Base-by-base conservation (phyloP, 2,888 invertebrate genomes). In the Perdita meconis region DNA sequence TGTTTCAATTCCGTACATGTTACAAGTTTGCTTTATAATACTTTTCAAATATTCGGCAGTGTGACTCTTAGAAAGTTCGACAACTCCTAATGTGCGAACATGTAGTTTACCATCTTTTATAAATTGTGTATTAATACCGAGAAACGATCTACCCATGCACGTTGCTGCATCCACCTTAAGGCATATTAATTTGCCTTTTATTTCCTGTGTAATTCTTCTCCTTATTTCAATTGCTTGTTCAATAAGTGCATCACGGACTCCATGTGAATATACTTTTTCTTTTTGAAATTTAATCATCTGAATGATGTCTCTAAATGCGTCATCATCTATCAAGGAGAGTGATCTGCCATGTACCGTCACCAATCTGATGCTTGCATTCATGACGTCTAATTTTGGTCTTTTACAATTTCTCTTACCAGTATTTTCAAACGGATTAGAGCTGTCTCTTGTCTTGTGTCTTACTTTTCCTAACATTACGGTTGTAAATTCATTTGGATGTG, bases 91-190 rank as follows among this genome's bases (percentile, higher is more conserved):
- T 22, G 50, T 50, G 22, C 50, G 50, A 50, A 50, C 22, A 24
- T 50, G 50, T 50, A 50, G 19, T 50, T 50, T 50, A n/a, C 50
- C 50, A 22, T 50, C 24, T 50, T 50, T 50, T n/a, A 50, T 50
- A 22, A 50, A 50, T 50, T 50, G 22, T 22, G 22, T 50, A 1
- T 50, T 50, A 22, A 50, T 50, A 22, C 50, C 50, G 22, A 50
- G 24, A 50, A 50, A 50, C 8, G 13, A 50, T 24, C 50, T 50
- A 22, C 50, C 24, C n/a, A 50, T 22, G 50, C 50, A 50, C 12
- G 50, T 50, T 22, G 13, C 50, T 22, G 22, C 24, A 50, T 50
- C 50, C 22, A 50, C 50, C 16, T 50, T 50, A 5, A 50, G 50
- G 22, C 22, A 50, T 50, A 22, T 50, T 22, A 50, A 50, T 12